Percentiles rank a stretch among this genome's conserved stretches.
phyloP scores from a whole-genome alignment of 1,140 invertebrate genomes.

The Sminthurides bifidus region DNA sequence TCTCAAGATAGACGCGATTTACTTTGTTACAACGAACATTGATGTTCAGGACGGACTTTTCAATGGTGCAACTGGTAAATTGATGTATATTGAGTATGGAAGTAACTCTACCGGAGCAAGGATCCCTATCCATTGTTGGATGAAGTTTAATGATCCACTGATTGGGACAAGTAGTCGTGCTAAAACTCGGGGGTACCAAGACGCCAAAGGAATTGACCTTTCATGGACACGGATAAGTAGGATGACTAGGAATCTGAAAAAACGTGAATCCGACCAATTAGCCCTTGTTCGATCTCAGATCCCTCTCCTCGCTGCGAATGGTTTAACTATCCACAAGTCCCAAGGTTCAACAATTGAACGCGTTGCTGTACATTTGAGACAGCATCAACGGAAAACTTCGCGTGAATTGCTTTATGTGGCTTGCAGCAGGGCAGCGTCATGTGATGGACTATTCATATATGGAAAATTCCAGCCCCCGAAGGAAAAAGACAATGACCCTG shows the following conservation, averaged over 20 bases:
- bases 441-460: constrained; percentile 10
- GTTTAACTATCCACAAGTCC: too few species aligned
- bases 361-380: not conserved
- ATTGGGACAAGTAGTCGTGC: not conserved
- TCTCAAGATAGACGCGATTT: not conserved
- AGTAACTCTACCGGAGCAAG: not conserved
- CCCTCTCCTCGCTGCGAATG: not conserved
- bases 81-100: not conserved
- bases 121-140: not conserved
- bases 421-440: constrained; percentile 3
- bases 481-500: not conserved
- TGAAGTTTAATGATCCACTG: not conserved
- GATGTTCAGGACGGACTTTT: constrained; percentile 1
- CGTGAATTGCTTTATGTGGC: constrained; percentile 13
- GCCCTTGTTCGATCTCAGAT: not conserved
- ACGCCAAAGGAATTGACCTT: not conserved
- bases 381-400: not conserved
- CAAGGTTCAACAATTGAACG: not conserved
- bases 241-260: not conserved
- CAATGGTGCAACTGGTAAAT: constrained; percentile 5
- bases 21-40: not conserved
- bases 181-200: too few species aligned
- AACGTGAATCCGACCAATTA: not conserved
- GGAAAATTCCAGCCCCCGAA: constrained; percentile 5
- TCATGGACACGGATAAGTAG: not conserved